Evolutionary conservation across 2,888 invertebrate species (phyloP).

Genomic region (Clitarchus hookeri): DNA sequence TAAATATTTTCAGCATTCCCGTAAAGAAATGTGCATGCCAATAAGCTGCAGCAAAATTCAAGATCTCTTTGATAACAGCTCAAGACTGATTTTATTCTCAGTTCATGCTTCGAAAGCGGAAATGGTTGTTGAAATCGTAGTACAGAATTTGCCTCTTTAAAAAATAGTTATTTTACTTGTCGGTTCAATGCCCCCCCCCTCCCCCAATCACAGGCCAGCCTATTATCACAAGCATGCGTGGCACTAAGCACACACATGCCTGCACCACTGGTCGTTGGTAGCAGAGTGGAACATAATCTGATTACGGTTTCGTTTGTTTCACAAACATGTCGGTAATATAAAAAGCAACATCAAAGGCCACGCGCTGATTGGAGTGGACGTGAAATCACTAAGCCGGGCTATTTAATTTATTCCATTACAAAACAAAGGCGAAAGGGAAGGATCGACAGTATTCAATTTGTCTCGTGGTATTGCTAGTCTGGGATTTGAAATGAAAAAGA

Average conservation of each 20-base stretch:
- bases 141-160: too few relatives aligned
- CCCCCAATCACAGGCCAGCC: too few relatives aligned
- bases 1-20: too few relatives aligned
- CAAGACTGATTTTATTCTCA: too few relatives aligned
- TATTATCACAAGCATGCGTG: too few relatives aligned
- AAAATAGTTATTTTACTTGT: too few relatives aligned
- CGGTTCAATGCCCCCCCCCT: too few relatives aligned
- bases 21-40: too few relatives aligned
- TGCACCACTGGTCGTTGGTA: background rate
- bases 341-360: background rate
- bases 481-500: background rate
- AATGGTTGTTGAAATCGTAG: too few relatives aligned
- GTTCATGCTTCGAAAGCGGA: too few relatives aligned
- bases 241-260: background rate
- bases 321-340: background rate
- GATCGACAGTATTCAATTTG: background rate
- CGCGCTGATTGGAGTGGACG: background rate
- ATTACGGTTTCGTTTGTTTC: background rate
- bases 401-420: slow-evolving; percentile 9
- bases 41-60: too few relatives aligned
- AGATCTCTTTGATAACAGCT: too few relatives aligned
- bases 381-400: slow-evolving; percentile 1
- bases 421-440: background rate
- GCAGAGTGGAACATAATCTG: background rate
- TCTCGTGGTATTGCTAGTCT: background rate